Conservation (phyloP, 2,113 vertebrate genomes). For the Montifringilla adamsi region DNA sequence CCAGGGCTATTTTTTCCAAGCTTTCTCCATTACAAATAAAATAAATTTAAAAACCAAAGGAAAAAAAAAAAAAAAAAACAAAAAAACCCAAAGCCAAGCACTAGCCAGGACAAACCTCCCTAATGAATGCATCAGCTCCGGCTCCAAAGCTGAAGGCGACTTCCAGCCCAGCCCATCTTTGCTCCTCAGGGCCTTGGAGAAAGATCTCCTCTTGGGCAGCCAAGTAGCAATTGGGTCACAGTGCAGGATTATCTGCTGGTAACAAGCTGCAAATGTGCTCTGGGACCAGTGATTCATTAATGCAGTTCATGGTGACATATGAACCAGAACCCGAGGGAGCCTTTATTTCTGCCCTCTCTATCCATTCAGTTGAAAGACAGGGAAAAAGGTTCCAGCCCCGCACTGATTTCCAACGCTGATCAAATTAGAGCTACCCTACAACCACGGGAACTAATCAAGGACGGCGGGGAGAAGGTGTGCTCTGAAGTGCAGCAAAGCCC, state of each 20-base stretch:
- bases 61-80: background rate
- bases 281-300: constrained; percentile 70
- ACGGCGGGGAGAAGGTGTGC: background rate
- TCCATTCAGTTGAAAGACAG: constrained; percentile 52
- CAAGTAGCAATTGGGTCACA: constrained; percentile 68
- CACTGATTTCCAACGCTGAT: constrained; percentile 21
- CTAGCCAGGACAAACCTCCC: constrained; percentile 4
- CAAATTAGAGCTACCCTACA: constrained; percentile 19
- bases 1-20: background rate
- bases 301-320: constrained; percentile 65
- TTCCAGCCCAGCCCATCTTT: constrained; percentile 42
- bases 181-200: constrained; percentile 26
- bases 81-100: background rate
- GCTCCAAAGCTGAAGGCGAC: constrained; percentile 38
- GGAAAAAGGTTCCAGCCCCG: constrained; percentile 28
- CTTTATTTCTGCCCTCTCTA: constrained; percentile 64
- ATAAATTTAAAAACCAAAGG: background rate
- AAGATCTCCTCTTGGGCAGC: constrained; percentile 61
- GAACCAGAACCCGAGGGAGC: constrained; percentile 65
- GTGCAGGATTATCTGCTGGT: constrained; percentile 65
- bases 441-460: constrained; percentile 36
- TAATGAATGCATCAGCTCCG: constrained; percentile 20
- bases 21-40: background rate
- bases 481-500: background rate
- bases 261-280: constrained; percentile 62